Conservation (phyloP, 2,113 vertebrate genomes). For the Arothron firmamentum region DNA sequence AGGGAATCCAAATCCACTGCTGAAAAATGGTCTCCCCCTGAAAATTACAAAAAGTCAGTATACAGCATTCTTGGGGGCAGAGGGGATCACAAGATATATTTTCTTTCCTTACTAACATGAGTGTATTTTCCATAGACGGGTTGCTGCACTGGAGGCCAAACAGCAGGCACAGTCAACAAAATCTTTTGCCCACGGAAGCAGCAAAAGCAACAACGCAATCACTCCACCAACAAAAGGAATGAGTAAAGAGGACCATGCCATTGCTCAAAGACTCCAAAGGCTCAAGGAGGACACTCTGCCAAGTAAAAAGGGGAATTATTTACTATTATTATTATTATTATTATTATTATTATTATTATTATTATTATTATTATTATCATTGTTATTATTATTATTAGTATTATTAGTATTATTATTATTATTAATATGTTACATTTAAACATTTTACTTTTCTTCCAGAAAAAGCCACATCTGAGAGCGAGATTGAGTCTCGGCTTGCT, state of each 20-base stretch:
- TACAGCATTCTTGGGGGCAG: neutral
- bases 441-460: constrained; percentile 67
- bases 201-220: constrained; percentile 32
- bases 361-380: neutral
- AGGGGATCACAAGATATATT: neutral
- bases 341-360: neutral
- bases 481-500: constrained; percentile 87
- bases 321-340: neutral
- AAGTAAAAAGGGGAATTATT: constrained; percentile 70
- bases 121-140: constrained; percentile 73
- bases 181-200: constrained; percentile 44
- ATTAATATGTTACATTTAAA: neutral
- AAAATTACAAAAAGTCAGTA: neutral
- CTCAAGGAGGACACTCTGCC: constrained; percentile 85
- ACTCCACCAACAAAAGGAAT: constrained; percentile 64
- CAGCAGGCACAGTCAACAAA: constrained; percentile 68
- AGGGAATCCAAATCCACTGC: constrained; percentile 54
- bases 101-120: constrained; percentile 9
- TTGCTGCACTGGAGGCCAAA: constrained; percentile 87
- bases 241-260: constrained; percentile 83
- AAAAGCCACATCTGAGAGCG: constrained; percentile 81
- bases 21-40: constrained; percentile 58
- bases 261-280: constrained; percentile 86
- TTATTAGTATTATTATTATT: neutral
- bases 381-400: neutral